phyloP scores from a whole-genome alignment of 1,140 invertebrate genomes.

The Pygmarrhopalites habei region DNA sequence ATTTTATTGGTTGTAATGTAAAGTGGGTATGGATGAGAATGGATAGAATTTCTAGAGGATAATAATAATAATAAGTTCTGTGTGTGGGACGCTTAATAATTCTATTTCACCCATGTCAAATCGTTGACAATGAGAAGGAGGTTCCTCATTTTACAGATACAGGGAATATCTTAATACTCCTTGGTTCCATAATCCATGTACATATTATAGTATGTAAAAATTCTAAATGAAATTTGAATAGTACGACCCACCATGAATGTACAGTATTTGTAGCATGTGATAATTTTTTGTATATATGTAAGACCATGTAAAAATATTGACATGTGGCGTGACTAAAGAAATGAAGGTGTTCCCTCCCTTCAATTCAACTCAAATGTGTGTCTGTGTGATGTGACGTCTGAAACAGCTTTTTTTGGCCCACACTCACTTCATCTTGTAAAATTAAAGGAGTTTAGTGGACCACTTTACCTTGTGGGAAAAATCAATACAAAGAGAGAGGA shows the following conservation, averaged over 20 bases:
- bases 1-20: too few relatives aligned
- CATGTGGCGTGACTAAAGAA: neutral
- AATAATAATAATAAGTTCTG: too few relatives aligned
- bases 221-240: neutral
- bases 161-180: too few relatives aligned
- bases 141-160: too few relatives aligned
- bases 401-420: neutral
- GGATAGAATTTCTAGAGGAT: too few relatives aligned
- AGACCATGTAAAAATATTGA: neutral
- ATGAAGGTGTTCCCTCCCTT: neutral
- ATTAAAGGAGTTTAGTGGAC: constrained; percentile 22
- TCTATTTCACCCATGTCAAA: too few relatives aligned
- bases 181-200: constrained; percentile 2
- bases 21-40: too few relatives aligned
- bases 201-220: neutral
- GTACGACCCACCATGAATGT: neutral
- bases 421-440: constrained; percentile 25
- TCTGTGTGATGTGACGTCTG: too few relatives aligned
- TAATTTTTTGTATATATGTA: neutral
- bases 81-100: too few relatives aligned
- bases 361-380: neutral
- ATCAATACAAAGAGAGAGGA: constrained; percentile 18
- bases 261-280: neutral
- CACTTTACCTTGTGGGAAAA: constrained; percentile 13
- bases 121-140: too few relatives aligned